Percentiles rank a stretch among this genome's conserved stretches.
These are phyloP conservation scores for Meda fulgida DNA, from an alignment of 2,797 vertebrate species.

Conservation along the genomic window DNA sequence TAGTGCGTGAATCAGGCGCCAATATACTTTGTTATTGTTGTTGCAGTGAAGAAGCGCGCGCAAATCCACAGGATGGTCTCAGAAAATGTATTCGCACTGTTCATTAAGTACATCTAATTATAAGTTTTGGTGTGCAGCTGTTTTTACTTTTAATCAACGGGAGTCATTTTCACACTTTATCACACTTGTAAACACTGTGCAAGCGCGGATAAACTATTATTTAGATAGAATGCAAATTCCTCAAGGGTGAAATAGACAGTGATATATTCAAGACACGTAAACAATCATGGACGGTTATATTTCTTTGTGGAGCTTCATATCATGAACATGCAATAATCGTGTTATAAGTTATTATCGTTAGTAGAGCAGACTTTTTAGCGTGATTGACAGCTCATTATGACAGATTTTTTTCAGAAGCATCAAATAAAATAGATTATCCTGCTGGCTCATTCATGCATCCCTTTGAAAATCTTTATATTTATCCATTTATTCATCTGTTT, in stretches of 20 bases:
- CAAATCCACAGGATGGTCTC: slow-evolving; percentile 47
- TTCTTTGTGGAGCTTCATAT: slow-evolving; percentile 1
- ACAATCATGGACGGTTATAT: background rate
- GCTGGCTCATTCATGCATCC: background rate
- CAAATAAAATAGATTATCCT: slow-evolving; percentile 10
- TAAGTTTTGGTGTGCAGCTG: slow-evolving; percentile 32
- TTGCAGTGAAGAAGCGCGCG: slow-evolving; percentile 51
- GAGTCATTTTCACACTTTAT: slow-evolving; percentile 46
- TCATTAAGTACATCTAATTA: slow-evolving; percentile 60
- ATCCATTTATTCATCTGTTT: slow-evolving; percentile 11
- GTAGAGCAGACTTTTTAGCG: background rate
- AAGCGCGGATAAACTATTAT: slow-evolving; percentile 15
- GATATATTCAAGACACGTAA: background rate
- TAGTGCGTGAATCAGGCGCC: slow-evolving; percentile 79
- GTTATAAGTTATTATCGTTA: background rate
- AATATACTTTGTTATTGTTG: slow-evolving; percentile 70
- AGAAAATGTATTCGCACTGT: background rate
- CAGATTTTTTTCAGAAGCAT: background rate
- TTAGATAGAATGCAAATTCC: slow-evolving; percentile 9
- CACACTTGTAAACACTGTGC: slow-evolving; percentile 33
- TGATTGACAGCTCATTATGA: slow-evolving; percentile 7
- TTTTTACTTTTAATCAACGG: slow-evolving; percentile 28
- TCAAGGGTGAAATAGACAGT: background rate
- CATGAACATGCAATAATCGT: background rate
- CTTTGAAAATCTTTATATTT: background rate